Base-by-base conservation (phyloP, 2,797 vertebrate species). In the Acrocephalus scirpaceus region DNA sequence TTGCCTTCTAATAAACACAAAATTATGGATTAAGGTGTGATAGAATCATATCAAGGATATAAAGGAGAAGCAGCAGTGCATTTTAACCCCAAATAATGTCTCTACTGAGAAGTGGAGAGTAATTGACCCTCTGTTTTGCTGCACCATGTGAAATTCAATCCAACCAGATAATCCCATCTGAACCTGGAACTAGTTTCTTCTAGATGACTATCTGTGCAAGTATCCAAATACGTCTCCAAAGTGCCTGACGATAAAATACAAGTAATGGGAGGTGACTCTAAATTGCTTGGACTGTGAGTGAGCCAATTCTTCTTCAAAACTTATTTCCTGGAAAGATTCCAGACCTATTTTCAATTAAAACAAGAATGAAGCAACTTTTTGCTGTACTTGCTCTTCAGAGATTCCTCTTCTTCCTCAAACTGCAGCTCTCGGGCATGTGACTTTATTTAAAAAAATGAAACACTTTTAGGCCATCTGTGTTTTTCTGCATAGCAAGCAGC, bases 401-500 rank as follows among this genome's bases (percentile, higher is more conserved):
- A 75, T 40, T 78, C 47, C 72, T 91, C 75, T 94, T 92, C 78
- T 80, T 61, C 93, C 79, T 93, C 70, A 90, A 86, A 95, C 34
- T 88, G 77, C 56, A 72, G 64, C 36, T 95, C 47, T 66, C 0
- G 0, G 30, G 34, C 92, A 92, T 69, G 87, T 89, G 94, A 92
- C 86, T 94, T 92, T 45, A 47, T 86, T 84, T 88, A 9, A 93
- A 91, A 94, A 96, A 94, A 88, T 72, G 67, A 94, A 95, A 95
- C 77, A 92, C 91, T 92, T 94, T 67, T 61, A 86, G 81, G 69
- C 90, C 95, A 94, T 96, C 96, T 96, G 96, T 4, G 7, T 88
- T 85, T 95, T 95, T 93, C 88, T 84, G 88, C 92, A 94, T 96
- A 96, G 92, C 79, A 73, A 95, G 78, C 90, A 92, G 94, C 82